These are phyloP conservation scores for Elephantulus edwardii DNA, from an alignment of 2,113 vertebrate genomes.

Conservation along the genomic window DNA sequence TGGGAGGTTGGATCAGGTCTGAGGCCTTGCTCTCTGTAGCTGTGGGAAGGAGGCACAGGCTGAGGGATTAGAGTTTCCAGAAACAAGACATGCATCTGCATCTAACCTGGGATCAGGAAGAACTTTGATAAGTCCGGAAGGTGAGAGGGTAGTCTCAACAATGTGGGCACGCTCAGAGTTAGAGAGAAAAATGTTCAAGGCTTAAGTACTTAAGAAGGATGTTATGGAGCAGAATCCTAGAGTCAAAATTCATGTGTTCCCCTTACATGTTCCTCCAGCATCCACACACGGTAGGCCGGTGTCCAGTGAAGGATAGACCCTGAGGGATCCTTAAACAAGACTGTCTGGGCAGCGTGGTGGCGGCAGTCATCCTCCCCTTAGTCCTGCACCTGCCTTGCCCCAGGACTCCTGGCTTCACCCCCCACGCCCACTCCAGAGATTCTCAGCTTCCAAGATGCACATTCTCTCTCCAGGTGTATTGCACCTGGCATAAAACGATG, in stretches of 20 bases:
- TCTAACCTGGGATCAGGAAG: background rate
- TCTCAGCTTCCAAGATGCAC: background rate
- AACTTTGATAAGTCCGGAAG: background rate
- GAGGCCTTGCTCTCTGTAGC: background rate
- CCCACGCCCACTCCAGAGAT: background rate
- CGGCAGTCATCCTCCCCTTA: background rate
- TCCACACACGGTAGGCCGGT: accelerated
- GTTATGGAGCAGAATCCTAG: background rate
- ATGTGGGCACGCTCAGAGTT: accelerated
- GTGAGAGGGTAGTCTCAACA: background rate
- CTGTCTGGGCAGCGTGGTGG: no score
- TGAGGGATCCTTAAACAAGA: background rate
- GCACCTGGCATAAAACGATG: background rate
- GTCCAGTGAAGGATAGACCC: accelerated
- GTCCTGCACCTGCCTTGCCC: no score
- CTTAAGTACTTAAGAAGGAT: background rate
- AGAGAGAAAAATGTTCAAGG: background rate
- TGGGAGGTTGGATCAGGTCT: background rate
- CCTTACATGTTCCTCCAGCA: accelerated
- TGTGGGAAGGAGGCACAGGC: background rate
- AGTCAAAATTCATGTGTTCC: background rate
- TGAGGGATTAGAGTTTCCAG: background rate
- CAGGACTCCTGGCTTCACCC: background rate
- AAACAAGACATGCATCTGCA: background rate
- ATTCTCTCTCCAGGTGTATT: no score